Conservation (phyloP, 2,797 vertebrate species). For the Eptatretus atami region DNA sequence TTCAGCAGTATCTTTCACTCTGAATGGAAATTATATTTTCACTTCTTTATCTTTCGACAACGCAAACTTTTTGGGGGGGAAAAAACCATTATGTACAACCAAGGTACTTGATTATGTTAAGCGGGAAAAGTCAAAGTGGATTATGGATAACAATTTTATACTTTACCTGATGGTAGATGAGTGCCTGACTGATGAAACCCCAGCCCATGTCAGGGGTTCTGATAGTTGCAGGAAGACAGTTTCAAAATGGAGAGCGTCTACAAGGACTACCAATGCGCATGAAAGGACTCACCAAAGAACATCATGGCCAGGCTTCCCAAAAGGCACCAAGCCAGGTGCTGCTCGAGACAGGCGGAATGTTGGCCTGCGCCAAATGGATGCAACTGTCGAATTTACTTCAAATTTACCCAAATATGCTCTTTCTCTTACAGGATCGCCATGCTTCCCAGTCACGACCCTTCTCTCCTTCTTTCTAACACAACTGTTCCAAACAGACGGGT, state of each 20-base stretch:
- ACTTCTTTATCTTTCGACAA: no score
- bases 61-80: no score
- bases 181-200: slow-evolving; percentile 74
- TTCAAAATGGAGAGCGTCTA: slow-evolving; percentile 34
- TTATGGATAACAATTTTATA: no score
- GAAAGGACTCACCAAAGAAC: slow-evolving; percentile 57
- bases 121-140: no score
- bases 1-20: slow-evolving; percentile 86
- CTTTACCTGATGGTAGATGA: slow-evolving; percentile 54
- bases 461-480: no score
- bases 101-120: no score
- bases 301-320: slow-evolving; percentile 61
- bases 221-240: slow-evolving; percentile 51
- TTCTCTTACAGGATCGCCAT: no score
- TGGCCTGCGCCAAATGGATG: slow-evolving; percentile 17
- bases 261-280: slow-evolving; percentile 51
- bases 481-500: no score
- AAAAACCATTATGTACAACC: no score
- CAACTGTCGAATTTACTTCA: not conserved
- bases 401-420: no score
- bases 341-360: slow-evolving; percentile 54
- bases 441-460: no score
- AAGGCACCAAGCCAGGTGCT: slow-evolving; percentile 52
- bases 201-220: slow-evolving; percentile 55
- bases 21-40: slow-evolving; percentile 11